Conservation (phyloP, 2,797 vertebrate genomes). For the Acomys russatus region DNA sequence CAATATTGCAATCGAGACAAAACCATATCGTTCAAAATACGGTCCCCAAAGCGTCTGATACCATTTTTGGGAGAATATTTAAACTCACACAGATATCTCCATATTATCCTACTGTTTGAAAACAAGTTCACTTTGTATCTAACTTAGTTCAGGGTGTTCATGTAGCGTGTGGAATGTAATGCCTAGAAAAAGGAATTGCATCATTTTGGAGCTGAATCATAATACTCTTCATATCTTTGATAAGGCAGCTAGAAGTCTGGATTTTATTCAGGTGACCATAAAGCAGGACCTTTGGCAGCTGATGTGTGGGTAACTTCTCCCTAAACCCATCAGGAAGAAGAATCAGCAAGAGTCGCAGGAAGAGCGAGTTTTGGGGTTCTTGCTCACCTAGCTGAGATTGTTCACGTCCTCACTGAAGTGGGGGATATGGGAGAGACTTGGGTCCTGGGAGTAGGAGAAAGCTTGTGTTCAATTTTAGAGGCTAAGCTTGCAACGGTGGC, state of each 20-base stretch:
- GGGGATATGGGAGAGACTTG: neutral
- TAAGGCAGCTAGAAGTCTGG: slow-evolving; percentile 12
- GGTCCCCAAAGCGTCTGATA: neutral
- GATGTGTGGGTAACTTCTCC: neutral
- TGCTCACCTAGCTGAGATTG: neutral
- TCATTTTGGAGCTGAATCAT: slow-evolving; percentile 9
- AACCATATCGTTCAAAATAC: neutral
- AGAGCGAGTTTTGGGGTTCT: slow-evolving; percentile 7
- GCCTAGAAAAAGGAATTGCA: neutral
- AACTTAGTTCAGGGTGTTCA: slow-evolving; percentile 1
- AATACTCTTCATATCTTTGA: neutral
- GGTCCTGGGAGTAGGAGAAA: neutral
- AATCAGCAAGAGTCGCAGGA: neutral
- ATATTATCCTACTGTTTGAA: neutral
- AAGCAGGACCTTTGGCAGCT: slow-evolving; percentile 21
- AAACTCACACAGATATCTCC: neutral
- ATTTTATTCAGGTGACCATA: slow-evolving; percentile 27
- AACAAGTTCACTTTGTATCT: slow-evolving; percentile 30
- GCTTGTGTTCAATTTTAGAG: neutral
- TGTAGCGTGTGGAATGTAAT: slow-evolving; percentile 28
- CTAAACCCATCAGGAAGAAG: neutral
- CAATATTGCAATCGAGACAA: slow-evolving; percentile 15
- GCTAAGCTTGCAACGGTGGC: neutral
- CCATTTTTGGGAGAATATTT: neutral
- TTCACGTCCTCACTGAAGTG: neutral